Percentiles rank a stretch among this genome's conserved stretches.
phyloP scores from a whole-genome alignment of 2,888 invertebrate genomes.

The Pedicia rivosa region DNA sequence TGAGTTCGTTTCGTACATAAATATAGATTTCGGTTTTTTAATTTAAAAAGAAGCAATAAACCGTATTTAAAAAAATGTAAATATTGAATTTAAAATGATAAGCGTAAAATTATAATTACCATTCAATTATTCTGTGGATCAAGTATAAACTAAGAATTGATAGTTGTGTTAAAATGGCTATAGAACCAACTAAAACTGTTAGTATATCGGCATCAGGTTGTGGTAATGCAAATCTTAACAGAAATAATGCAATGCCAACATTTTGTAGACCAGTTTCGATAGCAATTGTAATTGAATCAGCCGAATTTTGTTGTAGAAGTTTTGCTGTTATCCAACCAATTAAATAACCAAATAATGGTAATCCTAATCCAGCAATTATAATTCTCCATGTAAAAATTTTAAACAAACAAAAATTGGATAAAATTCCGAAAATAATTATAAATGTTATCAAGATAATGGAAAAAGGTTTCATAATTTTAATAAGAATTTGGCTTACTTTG shows the following conservation, averaged over 20 bases:
- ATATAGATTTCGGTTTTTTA: too few relatives aligned
- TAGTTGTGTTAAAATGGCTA: slow-evolving; percentile 86
- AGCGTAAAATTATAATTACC: too few relatives aligned
- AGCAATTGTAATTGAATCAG: slow-evolving; percentile 71
- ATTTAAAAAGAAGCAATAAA: too few relatives aligned
- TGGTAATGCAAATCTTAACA: slow-evolving; percentile 61
- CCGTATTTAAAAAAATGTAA: too few relatives aligned
- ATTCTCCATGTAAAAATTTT: slow-evolving; percentile 78
- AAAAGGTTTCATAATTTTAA: slow-evolving; percentile 69
- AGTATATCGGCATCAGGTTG: slow-evolving; percentile 82
- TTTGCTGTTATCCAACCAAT: slow-evolving; percentile 49
- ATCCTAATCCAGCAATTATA: slow-evolving; percentile 55
- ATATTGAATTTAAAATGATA: too few relatives aligned
- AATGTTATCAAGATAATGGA: slow-evolving; percentile 63
- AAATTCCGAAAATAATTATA: slow-evolving; percentile 72
- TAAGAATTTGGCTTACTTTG: slow-evolving; percentile 48
- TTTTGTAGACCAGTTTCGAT: slow-evolving; percentile 91
- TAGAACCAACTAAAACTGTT: slow-evolving; percentile 77
- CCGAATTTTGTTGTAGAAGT: slow-evolving; percentile 40
- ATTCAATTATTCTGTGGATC: too few relatives aligned
- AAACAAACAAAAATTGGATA: slow-evolving; percentile 78
- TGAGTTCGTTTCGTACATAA: too few relatives aligned
- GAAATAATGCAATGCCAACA: slow-evolving; percentile 81
- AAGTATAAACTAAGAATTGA: slow-evolving; percentile 53
- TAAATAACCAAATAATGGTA: slow-evolving; percentile 70